A percentile compares a stretch with the other conserved stretches of the same genome.
Conservation (phyloP, 1,140 invertebrate species). For the Drosophila orena region DNA sequence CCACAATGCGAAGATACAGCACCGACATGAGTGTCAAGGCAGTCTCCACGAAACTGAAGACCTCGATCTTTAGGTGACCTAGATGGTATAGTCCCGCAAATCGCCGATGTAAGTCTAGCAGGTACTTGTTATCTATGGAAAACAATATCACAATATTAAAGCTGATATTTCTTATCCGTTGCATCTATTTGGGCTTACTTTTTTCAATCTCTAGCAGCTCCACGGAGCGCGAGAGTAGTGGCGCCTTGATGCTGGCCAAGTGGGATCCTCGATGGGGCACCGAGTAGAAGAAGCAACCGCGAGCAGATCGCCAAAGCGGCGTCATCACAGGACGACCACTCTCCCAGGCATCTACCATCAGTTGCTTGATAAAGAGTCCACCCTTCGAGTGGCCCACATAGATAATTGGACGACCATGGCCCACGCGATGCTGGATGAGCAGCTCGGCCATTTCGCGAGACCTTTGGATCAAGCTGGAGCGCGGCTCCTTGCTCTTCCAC, state of each 20-base stretch:
- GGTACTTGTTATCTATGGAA: conserved; percentile 87
- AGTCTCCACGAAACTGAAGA: conserved; percentile 89
- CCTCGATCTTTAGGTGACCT: conserved; percentile 85
- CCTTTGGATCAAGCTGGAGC: conserved; percentile 87
- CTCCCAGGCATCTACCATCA: conserved; percentile 87
- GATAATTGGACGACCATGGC: conserved; percentile 87
- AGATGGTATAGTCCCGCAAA: conserved; percentile 86
- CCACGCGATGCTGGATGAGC: conserved; percentile 87
- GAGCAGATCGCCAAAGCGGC: conserved; percentile 86
- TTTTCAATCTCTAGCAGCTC: conserved; percentile 87
- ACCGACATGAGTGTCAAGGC: conserved; percentile 89
- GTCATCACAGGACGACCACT: conserved; percentile 68
- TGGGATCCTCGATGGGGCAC: conserved; percentile 90
- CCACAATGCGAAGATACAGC: conserved; percentile 89
- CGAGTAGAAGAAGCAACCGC: conserved; percentile 90
- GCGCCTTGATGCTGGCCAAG: conserved; percentile 88
- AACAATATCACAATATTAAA: conserved; percentile 6
- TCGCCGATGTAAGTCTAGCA: conserved; percentile 87
- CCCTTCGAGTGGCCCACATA: conserved; percentile 91
- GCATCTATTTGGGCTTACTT: conserved; percentile 84
- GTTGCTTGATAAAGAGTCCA: conserved; percentile 90
- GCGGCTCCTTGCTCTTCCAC: conserved; percentile 88
- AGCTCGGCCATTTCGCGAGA: conserved; percentile 89
- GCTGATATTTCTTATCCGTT: background rate
- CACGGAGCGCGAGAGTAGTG: conserved; percentile 87